Base-by-base conservation (phyloP, 2,113 vertebrate species). In the Megaceryle maxima region DNA sequence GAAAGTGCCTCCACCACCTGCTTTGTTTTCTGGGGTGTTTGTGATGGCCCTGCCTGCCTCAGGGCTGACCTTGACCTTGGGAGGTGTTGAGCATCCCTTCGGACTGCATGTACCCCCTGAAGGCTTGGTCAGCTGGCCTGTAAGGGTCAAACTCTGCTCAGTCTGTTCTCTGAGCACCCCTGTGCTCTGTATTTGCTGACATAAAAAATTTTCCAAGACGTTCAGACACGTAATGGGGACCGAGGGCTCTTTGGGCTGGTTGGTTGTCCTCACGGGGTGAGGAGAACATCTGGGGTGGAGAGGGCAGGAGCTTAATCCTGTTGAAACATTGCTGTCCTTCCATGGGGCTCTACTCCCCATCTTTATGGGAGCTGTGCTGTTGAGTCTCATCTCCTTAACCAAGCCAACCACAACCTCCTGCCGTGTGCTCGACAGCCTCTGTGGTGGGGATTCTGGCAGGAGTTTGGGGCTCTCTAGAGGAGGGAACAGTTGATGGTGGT, bases 141-240 rank as follows among this genome's bases (percentile, higher is more conserved):
- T 50, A 83, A 50, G 81, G 28, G 21, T 22, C 67, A 56, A 9
- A 28, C 16, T 14, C 39, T 31, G n/a, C 50, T 75, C 74, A 16
- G 26, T 88, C 28, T 43, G 48, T 76, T 29, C 48, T 64, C 60
- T 74, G n/a, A 84, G 9, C 26, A 8, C 10, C 6, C 11, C 12
- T 39, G 48, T n/a, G 64, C 31, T 41, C 21, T 43, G 15, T 66
- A 21, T 86, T 64, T 73, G 67, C 19, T 59, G 46, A 67, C 51
- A 55, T 0, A 25, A 24, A 4, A 50, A 4, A 26, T 74, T 90
- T 79, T 63, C 22, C 9, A 29, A 37, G 59, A 8, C 1, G 1
- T 33, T 9, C 0, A 1, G 57, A 50, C 37, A 35, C 39, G 26
- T 0, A 0, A 18, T 18, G 53, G 26, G 10, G 9, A 24, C 35